Percentiles rank a stretch among this genome's conserved stretches.
Conservation (phyloP, 2,888 invertebrate species). For the Tineola bisselliella region DNA sequence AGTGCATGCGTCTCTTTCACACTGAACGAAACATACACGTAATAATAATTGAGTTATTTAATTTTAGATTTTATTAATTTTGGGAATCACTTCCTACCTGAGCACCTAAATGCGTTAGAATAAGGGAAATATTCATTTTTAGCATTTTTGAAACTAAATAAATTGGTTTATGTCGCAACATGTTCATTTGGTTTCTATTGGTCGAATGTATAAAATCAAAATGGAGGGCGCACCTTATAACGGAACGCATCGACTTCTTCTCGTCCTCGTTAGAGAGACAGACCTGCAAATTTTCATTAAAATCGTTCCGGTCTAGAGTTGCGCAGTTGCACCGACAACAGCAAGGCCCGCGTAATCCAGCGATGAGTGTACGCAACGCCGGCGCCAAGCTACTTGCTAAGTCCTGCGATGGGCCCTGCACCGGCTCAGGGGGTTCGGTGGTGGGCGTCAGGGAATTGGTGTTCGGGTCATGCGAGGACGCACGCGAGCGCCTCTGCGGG, state of each 20-base stretch:
- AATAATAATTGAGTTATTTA: background rate
- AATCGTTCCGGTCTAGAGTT: conserved; percentile 31
- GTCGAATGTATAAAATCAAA: conserved; percentile 6
- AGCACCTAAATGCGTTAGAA: conserved; percentile 62
- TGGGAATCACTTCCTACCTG: conserved; percentile 39
- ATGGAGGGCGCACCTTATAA: conserved; percentile 69
- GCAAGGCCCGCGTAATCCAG: conserved; percentile 45
- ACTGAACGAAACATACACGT: conserved; percentile 50
- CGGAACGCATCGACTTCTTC: conserved; percentile 71
- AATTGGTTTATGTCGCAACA: background rate
- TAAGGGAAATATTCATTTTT: conserved; percentile 42
- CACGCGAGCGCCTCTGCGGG: conserved; percentile 43
- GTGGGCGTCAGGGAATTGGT: conserved; percentile 23
- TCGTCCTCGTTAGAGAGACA: conserved; percentile 60
- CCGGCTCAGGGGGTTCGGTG: conserved; percentile 16
- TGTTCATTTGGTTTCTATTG: background rate
- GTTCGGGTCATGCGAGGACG: conserved; percentile 43
- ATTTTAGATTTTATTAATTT: background rate
- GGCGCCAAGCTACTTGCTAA: conserved; percentile 56
- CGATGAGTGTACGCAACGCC: conserved; percentile 47
- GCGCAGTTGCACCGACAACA: conserved; percentile 57
- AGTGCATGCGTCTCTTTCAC: conserved; percentile 96
- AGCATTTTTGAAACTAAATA: background rate
- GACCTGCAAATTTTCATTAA: conserved; percentile 64
- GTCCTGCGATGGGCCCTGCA: conserved; percentile 26